A percentile compares a stretch with the other conserved stretches of the same genome.
phyloP scores from a whole-genome alignment of 30 jellyfish, hydroid and myxozoan species.

The Haliclystus octoradiatus region DNA sequence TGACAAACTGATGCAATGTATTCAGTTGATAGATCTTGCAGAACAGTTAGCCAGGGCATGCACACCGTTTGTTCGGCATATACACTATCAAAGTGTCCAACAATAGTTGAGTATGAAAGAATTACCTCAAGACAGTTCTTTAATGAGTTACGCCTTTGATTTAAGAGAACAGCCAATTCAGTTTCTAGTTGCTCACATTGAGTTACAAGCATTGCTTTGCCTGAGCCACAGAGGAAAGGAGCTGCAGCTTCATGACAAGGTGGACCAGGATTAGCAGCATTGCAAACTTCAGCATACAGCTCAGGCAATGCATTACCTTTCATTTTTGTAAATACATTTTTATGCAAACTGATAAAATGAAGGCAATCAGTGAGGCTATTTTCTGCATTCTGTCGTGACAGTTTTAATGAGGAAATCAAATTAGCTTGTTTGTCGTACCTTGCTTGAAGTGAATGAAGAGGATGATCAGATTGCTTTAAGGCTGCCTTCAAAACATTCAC shows the following conservation, averaged over 20 bases:
- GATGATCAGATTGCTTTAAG: constrained; percentile 70
- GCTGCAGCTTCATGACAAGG: constrained; percentile 78
- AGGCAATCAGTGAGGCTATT: constrained; percentile 59
- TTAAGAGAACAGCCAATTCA: constrained; percentile 44
- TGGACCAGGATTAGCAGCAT: constrained; percentile 37
- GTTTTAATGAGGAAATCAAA: constrained; percentile 50
- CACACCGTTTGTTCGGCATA: background rate
- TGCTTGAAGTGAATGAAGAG: constrained; percentile 88
- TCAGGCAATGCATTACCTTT: constrained; percentile 47
- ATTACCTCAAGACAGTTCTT: constrained; percentile 64
- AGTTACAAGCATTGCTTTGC: constrained; percentile 69
- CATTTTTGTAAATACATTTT: constrained; percentile 53
- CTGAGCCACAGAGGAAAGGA: constrained; percentile 73
- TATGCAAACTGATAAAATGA: constrained; percentile 29
- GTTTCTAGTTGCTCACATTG: constrained; percentile 78
- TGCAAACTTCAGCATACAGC: constrained; percentile 68
- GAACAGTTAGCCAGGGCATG: background rate
- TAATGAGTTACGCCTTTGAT: constrained; percentile 67
- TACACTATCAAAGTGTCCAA: constrained; percentile 9
- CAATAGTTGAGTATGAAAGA: constrained; percentile 64
- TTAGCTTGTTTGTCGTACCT: constrained; percentile 97
- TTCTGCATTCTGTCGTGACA: constrained; percentile 32
- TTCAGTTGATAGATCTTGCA: background rate
- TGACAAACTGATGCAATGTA: background rate
- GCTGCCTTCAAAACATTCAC: constrained; percentile 73